Evolutionary conservation across 2,888 invertebrate genomes (phyloP).

Genomic region (Geophilus truncorum): DNA sequence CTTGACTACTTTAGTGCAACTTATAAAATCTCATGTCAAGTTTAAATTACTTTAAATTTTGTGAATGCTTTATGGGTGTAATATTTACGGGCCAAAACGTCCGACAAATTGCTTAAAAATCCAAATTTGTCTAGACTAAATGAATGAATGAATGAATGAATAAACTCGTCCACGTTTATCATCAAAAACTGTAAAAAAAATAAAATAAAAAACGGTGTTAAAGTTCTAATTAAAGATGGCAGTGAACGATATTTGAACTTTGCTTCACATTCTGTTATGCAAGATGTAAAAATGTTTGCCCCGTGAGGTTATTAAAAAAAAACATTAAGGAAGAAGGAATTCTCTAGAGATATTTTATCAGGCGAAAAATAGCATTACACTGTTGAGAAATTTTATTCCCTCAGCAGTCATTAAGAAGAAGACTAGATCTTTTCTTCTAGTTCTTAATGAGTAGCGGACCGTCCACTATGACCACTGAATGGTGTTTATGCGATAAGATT

Average conservation of each 20-base stretch:
- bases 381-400: background rate
- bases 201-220: background rate
- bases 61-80: background rate
- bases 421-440: background rate
- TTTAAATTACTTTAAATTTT: background rate
- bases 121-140: background rate
- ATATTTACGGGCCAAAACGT: background rate
- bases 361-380: background rate
- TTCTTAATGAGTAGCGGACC: background rate
- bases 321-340: background rate
- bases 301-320: background rate
- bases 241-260: background rate
- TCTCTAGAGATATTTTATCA: background rate
- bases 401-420: background rate
- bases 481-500: background rate
- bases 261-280: background rate
- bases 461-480: background rate
- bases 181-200: too few species aligned
- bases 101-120: background rate
- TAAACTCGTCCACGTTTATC: background rate
- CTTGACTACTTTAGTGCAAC: background rate
- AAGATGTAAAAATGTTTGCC: background rate
- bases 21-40: background rate
- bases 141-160: background rate
- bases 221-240: background rate